Base-by-base conservation (phyloP, 2,113 vertebrate species). In the Tichodroma muraria region DNA sequence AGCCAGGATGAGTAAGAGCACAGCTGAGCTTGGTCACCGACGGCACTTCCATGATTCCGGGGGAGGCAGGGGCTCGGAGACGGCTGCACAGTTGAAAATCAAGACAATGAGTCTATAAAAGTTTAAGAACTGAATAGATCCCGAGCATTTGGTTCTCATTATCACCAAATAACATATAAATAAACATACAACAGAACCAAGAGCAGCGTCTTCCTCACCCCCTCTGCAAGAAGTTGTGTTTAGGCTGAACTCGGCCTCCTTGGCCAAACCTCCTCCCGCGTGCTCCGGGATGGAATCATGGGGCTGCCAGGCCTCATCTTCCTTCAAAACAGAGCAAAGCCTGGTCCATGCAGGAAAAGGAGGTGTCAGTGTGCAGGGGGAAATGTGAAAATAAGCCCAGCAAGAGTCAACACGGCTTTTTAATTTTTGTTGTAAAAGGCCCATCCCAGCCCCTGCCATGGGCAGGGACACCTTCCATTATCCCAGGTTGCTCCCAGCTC, bases 81-180 rank as follows among this genome's bases (percentile, higher is more conserved):
- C 60, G 27, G 93, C 64, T 72, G 95, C 93, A 75, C 77, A 57
- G 89, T 73, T 53, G 77, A 96, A 84, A 92, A 89, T 76, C 70
- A 54, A 95, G 96, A 97, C 96, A 96, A 96, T 96, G 59, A 96
- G 89, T 70, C 93, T 95, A 95, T 95, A 95, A 97, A 95, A 96
- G 91, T 90, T 93, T 63, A 93, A 93, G 94, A 80, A 94, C 93
- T 96, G 91, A 94, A 96, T 96, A 90, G 96, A 88, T 75, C 84
- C 81, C 14, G 23, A 4, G 13, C 95, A 95, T 95, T 96, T 95
- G 95, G 30, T 94, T 96, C 52, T 80, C 94, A 94, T 96, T 96
- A 96, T 91, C 89, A 24, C 91, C 94, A 94, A 94, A 95, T 93
- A 97, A 97, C 94, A 70, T 95, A 93, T 94, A 97, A 97, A 95